Base-by-base conservation (phyloP, 1,140 invertebrate genomes). In the Nebria ingens region DNA sequence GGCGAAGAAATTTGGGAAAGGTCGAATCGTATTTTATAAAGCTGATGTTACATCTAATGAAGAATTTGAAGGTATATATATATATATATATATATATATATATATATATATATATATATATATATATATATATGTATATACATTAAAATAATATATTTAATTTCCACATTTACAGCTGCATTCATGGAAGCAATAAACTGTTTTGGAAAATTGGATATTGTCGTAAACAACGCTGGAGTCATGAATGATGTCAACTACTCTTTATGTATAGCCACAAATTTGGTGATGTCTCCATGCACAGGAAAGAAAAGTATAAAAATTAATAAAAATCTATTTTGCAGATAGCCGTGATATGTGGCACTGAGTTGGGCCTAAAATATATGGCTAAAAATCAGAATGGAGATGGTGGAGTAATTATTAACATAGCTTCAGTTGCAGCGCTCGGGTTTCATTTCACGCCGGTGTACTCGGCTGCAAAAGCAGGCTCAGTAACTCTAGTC, bases 161-260 rank as follows among this genome's bases (percentile, higher is more conserved):
- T 34, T 34, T 12, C 4, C 9, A 45, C 17, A 51, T 49, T 56
- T 55, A 12, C 13, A 51, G 53, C 59, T 11, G 45, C 58, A 17
- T 53, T 62, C 42, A 52, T 62, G 11, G 55, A 57, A 25, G 58
- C 61, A 2, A 62, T 59, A 15, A 61, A 62, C 2, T 53, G 56
- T 15, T 68, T 65, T 53, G 51, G 60, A 11, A 55, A 56, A 45
- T 58, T 67, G 50, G 66, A 71, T 50, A 64, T 71, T 21, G 56
- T 67, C 0, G 56, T 61, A 11, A 61, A 68, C n/a, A 57, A 62
- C 52, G 62, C 65, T 61, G 45, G 59, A 54, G 60, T 64, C 53
- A 56, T 65, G 2, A 29, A 54, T 17, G 64, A 65, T 23, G 42
- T 54, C 13, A 49, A 61, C 17, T 45, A 11, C 17, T 15, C 59